phyloP scores from a whole-genome alignment of 2,113 vertebrate species.

The Eleginops maclovinus region DNA sequence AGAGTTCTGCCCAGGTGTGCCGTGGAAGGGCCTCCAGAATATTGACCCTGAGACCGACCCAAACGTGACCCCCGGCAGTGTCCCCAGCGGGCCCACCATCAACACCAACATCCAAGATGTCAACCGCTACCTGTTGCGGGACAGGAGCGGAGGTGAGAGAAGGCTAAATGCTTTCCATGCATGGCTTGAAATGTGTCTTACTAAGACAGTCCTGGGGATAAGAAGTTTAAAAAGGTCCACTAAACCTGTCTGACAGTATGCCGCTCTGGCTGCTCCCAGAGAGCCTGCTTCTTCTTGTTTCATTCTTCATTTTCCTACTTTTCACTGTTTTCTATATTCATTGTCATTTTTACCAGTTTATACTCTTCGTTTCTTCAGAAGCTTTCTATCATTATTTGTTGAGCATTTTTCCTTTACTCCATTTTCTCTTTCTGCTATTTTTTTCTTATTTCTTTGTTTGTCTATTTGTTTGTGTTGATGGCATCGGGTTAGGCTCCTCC shows the following conservation, averaged over 20 bases:
- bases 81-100: conserved; percentile 94
- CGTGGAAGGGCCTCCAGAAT: conserved; percentile 97
- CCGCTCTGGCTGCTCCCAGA: conserved; percentile 30
- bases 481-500: conserved; percentile 86
- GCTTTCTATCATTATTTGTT: conserved; percentile 59
- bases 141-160: conserved; percentile 91
- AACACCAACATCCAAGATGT: conserved; percentile 98
- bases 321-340: conserved; percentile 51
- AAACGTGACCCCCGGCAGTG: conserved; percentile 94
- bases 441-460: conserved; percentile 68
- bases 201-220: background rate
- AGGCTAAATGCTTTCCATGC: background rate
- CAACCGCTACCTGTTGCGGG: conserved; percentile 94
- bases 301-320: conserved; percentile 64
- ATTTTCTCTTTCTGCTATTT: conserved; percentile 72
- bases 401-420: conserved; percentile 67
- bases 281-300: conserved; percentile 57
- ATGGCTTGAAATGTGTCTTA: background rate
- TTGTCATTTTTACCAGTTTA: conserved; percentile 50
- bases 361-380: conserved; percentile 29
- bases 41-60: conserved; percentile 96
- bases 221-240: background rate
- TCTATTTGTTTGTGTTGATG: conserved; percentile 70
- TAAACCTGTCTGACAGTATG: background rate
- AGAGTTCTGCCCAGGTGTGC: conserved; percentile 98